Evolutionary conservation across 2,797 vertebrate species (phyloP), one percentile per base, ranked within the genome.

Genomic region (Arnoldichthys spilopterus): DNA sequence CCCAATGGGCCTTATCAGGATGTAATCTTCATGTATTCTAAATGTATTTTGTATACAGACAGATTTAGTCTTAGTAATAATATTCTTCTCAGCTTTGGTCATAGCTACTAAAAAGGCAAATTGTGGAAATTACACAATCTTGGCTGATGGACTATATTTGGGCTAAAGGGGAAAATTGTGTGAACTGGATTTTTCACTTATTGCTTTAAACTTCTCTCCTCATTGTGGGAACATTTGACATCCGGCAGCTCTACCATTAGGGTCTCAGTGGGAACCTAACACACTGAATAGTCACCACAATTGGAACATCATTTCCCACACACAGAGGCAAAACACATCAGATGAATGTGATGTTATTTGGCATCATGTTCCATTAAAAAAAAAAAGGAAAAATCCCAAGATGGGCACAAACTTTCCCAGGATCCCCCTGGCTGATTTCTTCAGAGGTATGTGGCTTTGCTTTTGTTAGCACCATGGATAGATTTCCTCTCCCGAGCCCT

Each of bases 401-500:
- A 86, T 72, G 72, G 67, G 56, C 45, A 75, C 61, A 79, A 77
- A 85, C 67, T 79, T 85, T 82, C 85, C 83, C 85, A 85, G 82
- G 84, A 80, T 82, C 77, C 78, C 77, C 76, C 74, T 78, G 78
- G 70, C 59, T 82, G 80, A 76, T 79, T 84, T 83, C 64, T 81
- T 81, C 59, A 47, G 85, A 59, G 79, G 82, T 83, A 83, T 83
- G 85, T 76, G 51, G 62, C 68, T 68, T 81, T 78, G 72, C 84
- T 86, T 88, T 88, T 86, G 84, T 87, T 78, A 81, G 66, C 32
- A 7, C 22, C 40, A 51, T 83, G 85, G 82, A 86, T 84, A 84
- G 77, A 86, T 83, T 88, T 86, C 83, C 81, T 83, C 81, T 83
- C 72, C 77, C 51, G 56, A 85, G 80, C 77, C 74, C 75, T 80